Evolutionary conservation across 2,113 vertebrate genomes (phyloP).

Genomic region (Menura novaehollandiae): DNA sequence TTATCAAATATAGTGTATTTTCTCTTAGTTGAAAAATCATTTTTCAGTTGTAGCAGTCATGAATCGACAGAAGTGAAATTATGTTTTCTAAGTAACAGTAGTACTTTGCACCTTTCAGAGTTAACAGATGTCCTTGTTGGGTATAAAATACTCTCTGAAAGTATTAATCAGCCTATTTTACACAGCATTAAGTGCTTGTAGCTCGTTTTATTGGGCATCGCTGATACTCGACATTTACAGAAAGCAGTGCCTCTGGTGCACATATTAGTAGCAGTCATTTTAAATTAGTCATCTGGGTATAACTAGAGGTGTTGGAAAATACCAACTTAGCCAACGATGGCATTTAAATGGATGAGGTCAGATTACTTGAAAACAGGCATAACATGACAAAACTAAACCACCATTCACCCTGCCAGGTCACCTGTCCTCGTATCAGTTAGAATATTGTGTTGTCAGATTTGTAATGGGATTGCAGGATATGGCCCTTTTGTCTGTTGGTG

Average conservation of each 20-base stretch:
- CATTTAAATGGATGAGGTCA: not conserved
- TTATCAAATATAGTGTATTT: not conserved
- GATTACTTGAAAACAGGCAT: not conserved
- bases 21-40: not conserved
- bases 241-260: not conserved
- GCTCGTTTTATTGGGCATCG: not conserved
- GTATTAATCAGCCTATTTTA: not conserved
- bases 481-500: not conserved
- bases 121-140: not conserved
- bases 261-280: not conserved
- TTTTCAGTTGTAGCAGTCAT: not conserved
- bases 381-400: not conserved
- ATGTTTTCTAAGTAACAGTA: not conserved
- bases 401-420: rapidly evolving
- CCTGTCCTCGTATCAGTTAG: not conserved
- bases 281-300: not conserved
- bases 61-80: not conserved
- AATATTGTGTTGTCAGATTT: not conserved
- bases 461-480: not conserved
- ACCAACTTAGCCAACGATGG: not conserved
- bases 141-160: not conserved
- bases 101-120: not conserved
- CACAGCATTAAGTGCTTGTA: not conserved
- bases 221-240: not conserved
- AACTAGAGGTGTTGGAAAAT: not conserved